These are phyloP conservation scores for Porites cylindrica DNA, from an alignment of 92 coral and sea anemone species.

Conservation along the genomic window DNA sequence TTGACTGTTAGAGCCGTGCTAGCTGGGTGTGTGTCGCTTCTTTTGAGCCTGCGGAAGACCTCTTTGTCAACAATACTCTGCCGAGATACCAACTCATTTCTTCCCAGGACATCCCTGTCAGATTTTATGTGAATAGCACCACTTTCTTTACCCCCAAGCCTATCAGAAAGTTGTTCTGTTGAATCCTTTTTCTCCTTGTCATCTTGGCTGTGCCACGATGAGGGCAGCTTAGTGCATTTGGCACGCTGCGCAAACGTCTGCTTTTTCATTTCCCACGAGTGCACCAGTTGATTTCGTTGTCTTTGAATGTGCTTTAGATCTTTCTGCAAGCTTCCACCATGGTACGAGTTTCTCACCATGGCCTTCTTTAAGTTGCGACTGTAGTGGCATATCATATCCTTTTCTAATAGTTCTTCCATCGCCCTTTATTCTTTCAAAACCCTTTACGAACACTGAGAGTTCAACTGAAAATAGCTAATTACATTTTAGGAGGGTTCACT, in stretches of 20 bases:
- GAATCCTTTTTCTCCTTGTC: neutral
- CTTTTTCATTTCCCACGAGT: slow-evolving; percentile 6
- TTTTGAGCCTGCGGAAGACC: neutral
- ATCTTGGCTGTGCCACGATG: neutral
- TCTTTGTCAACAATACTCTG: neutral
- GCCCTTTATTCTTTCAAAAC: no score
- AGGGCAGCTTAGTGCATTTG: neutral
- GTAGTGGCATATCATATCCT: neutral
- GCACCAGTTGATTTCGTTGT: neutral
- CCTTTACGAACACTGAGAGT: neutral
- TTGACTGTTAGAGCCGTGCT: slow-evolving; percentile 7
- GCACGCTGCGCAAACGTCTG: neutral
- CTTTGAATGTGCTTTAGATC: slow-evolving; percentile 13
- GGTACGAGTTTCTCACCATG: slow-evolving; percentile 1
- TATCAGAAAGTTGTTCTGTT: neutral
- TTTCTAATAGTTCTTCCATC: neutral
- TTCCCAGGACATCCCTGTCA: neutral
- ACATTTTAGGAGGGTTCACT: neutral
- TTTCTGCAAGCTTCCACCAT: slow-evolving; percentile 9
- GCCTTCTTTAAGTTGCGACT: slow-evolving; percentile 11
- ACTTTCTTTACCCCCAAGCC: neutral
- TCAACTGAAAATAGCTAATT: neutral
- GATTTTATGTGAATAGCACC: neutral
- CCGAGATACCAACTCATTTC: neutral
- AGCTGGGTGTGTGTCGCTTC: neutral